Percentiles rank a stretch among this genome's conserved stretches.
These are phyloP conservation scores for Ormyrus thymus DNA, from an alignment of 2,888 invertebrate genomes.

Conservation along the genomic window DNA sequence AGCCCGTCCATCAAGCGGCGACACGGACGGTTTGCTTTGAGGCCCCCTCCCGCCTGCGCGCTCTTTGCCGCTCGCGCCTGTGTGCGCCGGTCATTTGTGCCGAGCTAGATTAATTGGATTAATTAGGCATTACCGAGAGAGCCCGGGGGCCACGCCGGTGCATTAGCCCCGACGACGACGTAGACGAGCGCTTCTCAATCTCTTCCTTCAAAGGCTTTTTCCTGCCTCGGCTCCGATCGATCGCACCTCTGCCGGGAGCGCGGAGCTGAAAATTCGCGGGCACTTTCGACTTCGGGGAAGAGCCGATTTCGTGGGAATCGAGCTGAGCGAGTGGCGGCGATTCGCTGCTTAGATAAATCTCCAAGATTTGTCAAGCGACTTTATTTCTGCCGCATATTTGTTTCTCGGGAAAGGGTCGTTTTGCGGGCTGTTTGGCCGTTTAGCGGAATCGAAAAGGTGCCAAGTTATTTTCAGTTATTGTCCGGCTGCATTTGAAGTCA, in stretches of 20 bases:
- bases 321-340: conserved; percentile 28
- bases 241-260: conserved; percentile 14
- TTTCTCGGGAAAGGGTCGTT: conserved; percentile 11
- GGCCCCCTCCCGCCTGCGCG: conserved; percentile 3
- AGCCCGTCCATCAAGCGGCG: conserved; percentile 70
- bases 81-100: conserved; percentile 72
- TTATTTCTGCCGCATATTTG: conserved; percentile 37
- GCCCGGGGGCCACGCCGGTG: conserved; percentile 70
- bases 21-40: conserved; percentile 56
- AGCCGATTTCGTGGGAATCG: conserved; percentile 49
- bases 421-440: not conserved
- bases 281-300: conserved; percentile 44
- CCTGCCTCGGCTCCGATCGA: conserved; percentile 42
- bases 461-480: no score
- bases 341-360: conserved; percentile 52
- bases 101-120: conserved; percentile 75
- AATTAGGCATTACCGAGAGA: conserved; percentile 73
- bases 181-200: conserved; percentile 28
- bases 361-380: conserved; percentile 53
- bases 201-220: conserved; percentile 37
- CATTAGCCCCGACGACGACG: conserved; percentile 65
- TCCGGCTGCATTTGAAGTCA: no score
- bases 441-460: no score
- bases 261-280: conserved; percentile 49
- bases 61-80: conserved; percentile 31